Conservation (phyloP, 30 jellyfish, hydroid and myxozoan genomes). For the Turritopsis rubra region DNA sequence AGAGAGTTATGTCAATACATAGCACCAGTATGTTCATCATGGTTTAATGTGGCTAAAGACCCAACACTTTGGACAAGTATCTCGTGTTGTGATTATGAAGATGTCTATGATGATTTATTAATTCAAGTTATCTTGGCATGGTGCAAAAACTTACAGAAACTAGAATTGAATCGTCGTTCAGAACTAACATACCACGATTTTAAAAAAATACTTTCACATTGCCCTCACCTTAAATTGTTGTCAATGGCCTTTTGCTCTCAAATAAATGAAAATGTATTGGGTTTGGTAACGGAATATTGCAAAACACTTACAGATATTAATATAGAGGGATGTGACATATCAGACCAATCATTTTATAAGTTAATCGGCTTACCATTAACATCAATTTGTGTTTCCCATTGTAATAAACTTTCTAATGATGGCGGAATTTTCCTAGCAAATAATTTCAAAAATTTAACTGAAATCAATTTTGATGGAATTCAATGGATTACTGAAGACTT, state of each 20-base stretch:
- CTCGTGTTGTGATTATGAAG: constrained; percentile 46
- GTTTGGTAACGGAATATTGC: constrained; percentile 28
- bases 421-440: constrained; percentile 62
- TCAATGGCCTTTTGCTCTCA: constrained; percentile 76
- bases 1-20: constrained; percentile 70
- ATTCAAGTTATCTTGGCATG: constrained; percentile 57
- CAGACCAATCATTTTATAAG: constrained; percentile 52
- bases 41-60: constrained; percentile 66
- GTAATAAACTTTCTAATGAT: constrained; percentile 67
- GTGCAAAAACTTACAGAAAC: constrained; percentile 45
- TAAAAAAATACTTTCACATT: constrained; percentile 30
- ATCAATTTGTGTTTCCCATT: constrained; percentile 48
- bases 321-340: constrained; percentile 60
- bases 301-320: constrained; percentile 28
- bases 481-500: constrained; percentile 71
- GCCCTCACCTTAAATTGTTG: constrained; percentile 45
- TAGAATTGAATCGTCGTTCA: constrained; percentile 53
- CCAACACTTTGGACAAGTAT: constrained; percentile 60
- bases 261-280: constrained; percentile 38
- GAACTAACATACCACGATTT: constrained; percentile 32
- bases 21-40: constrained; percentile 69
- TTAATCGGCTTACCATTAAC: constrained; percentile 54
- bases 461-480: constrained; percentile 67
- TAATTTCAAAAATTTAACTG: constrained; percentile 37
- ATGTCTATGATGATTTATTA: constrained; percentile 46